Conservation (phyloP, 2,888 invertebrate species). For the Acronicta psi region DNA sequence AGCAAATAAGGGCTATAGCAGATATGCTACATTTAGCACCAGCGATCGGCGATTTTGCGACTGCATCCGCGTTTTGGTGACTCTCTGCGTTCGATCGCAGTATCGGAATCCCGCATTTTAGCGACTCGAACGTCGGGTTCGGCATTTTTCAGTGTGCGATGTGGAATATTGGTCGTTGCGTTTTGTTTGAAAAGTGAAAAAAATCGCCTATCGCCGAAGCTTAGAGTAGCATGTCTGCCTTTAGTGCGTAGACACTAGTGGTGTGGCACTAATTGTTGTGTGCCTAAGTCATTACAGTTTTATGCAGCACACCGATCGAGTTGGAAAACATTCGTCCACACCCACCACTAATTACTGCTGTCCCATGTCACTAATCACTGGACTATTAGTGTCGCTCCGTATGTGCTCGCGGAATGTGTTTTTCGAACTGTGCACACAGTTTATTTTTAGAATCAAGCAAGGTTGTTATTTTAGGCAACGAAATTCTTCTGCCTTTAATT, state of each 20-base stretch:
- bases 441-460: conserved; percentile 12
- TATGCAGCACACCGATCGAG: conserved; percentile 23
- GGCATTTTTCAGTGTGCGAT: too few relatives aligned
- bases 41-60: too few relatives aligned
- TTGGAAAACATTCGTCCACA: conserved; percentile 45
- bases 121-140: too few relatives aligned
- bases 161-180: too few relatives aligned
- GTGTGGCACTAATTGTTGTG: conserved; percentile 5
- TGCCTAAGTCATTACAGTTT: conserved; percentile 19
- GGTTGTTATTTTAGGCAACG: conserved; percentile 1
- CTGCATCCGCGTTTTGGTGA: too few relatives aligned
- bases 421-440: conserved; percentile 14
- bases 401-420: conserved; percentile 23
- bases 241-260: background rate
- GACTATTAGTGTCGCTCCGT: conserved; percentile 32
- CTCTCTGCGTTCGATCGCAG: too few relatives aligned
- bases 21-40: too few relatives aligned
- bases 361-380: conserved; percentile 46
- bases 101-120: too few relatives aligned
- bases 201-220: too few relatives aligned
- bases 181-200: too few relatives aligned
- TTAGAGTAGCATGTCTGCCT: too few relatives aligned
- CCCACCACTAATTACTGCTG: conserved; percentile 43
- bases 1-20: too few relatives aligned
- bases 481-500: conserved; percentile 3